A percentile compares a stretch with the other conserved stretches of the same genome.
These are phyloP conservation scores for Dicerorhinus sumatrensis DNA, from an alignment of 2,113 vertebrate genomes.

Conservation along the genomic window DNA sequence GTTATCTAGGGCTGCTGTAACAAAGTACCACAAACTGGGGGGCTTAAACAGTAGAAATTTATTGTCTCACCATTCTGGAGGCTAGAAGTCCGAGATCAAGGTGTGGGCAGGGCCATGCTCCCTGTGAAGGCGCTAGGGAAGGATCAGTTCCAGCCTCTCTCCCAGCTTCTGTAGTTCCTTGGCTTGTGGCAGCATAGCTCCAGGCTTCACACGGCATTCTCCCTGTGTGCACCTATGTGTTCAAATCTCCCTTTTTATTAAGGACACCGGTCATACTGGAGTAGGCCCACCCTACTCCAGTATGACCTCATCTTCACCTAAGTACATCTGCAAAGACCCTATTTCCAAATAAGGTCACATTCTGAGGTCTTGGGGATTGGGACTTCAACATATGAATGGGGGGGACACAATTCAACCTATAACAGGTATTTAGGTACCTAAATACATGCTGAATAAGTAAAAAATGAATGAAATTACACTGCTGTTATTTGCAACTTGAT, in stretches of 20 bases:
- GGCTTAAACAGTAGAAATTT: background rate
- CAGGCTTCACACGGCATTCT: background rate
- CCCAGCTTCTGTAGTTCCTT: background rate
- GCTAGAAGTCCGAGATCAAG: background rate
- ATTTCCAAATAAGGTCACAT: background rate
- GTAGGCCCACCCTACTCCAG: background rate
- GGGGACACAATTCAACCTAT: background rate
- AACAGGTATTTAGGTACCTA: background rate
- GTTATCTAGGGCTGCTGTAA: background rate
- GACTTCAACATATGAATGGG: background rate
- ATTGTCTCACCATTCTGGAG: background rate
- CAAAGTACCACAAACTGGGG: background rate
- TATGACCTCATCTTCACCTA: background rate
- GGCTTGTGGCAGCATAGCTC: background rate
- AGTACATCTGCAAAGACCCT: background rate
- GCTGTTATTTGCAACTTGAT: background rate
- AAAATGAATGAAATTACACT: background rate
- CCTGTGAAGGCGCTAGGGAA: background rate
- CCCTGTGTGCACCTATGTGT: background rate
- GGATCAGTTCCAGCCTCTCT: too few relatives aligned
- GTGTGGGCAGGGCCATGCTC: background rate
- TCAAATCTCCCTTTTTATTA: background rate
- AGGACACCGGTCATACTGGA: background rate
- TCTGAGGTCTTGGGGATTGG: background rate
- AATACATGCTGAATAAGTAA: background rate